These are phyloP conservation scores for Grus americana DNA, from an alignment of 2,113 vertebrate genomes.

Conservation along the genomic window DNA sequence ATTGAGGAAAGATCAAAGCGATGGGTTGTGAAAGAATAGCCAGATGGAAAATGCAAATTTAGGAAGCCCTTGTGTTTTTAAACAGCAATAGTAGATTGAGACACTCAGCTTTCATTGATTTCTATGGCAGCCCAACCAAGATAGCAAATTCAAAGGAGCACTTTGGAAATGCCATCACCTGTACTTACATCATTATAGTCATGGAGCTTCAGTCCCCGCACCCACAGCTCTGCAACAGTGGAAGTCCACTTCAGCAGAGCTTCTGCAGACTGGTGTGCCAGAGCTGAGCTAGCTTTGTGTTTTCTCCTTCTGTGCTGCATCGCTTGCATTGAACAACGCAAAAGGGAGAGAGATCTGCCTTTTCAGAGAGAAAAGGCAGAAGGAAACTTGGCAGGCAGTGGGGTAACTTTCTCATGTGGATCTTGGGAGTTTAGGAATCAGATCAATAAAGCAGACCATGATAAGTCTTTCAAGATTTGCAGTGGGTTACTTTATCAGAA, in stretches of 20 bases:
- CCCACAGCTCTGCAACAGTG: not conserved
- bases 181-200: not conserved
- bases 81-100: not conserved
- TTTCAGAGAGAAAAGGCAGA: slow-evolving; percentile 15
- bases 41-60: not conserved
- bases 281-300: not conserved
- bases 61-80: not conserved
- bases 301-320: not conserved
- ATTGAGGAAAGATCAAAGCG: slow-evolving; percentile 39
- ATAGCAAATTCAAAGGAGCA: not conserved
- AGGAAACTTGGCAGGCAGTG: not conserved
- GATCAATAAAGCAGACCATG: not conserved
- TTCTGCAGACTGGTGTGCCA: not conserved
- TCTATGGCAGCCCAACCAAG: not conserved
- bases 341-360: not conserved
- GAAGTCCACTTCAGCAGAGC: not conserved
- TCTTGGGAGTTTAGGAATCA: not conserved
- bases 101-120: not conserved
- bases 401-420: not conserved
- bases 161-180: not conserved
- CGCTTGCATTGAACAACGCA: not conserved
- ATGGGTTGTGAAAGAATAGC: not conserved
- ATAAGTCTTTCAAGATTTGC: slow-evolving; percentile 23
- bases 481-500: not conserved
- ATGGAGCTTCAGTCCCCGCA: not conserved